Evolutionary conservation across 2,888 invertebrate genomes (phyloP), one percentile per base, ranked within the genome.

Genomic region (Drosophila leonis): DNA sequence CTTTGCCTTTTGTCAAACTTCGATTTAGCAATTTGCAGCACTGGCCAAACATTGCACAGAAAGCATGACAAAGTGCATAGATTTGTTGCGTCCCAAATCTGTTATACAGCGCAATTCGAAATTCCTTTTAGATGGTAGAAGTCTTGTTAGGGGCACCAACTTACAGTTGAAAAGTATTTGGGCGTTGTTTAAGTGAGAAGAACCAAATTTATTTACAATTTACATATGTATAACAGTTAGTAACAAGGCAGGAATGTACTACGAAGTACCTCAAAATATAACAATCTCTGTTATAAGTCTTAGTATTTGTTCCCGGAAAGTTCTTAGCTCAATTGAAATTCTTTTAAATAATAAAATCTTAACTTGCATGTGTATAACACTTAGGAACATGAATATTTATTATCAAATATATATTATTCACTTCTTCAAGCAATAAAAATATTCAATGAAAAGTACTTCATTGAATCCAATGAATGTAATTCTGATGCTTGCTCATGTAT

Each of bases 1-100:
- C 73, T 65, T 65, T 52, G 65, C 51, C 44, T 55, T 51, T 60
- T 71, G 61, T 56, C 48, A 66, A 62, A 55, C 52, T n/a, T n/a
- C n/a, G n/a, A 56, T 51, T 39, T 31, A 39, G 46, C 72, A 46
- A 42, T 71, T 65, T 64, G 63, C 76, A 72, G 44, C 48, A 70
- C 66, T 48, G 48, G 24, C 61, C 67, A 78, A 75, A 78, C 65
- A 72, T 39, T 68, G 67, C 72, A 67, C 49, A 59, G 55, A 62
- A 46, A 39, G 24, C 65, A 46, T 49, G 56, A 54, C 55, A 65
- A 29, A 65, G 60, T 49, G 41, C 39, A 29, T 15, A 54, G 46
- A 41, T 46, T 62, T 46, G 59, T 20, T 12, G 12, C 7, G 9
- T 0, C 5, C 1, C 15, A 24, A 37, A 27, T 13, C 39, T 55